Base-by-base conservation (phyloP, 2,797 vertebrate genomes). In the Sarcophilus harrisii region DNA sequence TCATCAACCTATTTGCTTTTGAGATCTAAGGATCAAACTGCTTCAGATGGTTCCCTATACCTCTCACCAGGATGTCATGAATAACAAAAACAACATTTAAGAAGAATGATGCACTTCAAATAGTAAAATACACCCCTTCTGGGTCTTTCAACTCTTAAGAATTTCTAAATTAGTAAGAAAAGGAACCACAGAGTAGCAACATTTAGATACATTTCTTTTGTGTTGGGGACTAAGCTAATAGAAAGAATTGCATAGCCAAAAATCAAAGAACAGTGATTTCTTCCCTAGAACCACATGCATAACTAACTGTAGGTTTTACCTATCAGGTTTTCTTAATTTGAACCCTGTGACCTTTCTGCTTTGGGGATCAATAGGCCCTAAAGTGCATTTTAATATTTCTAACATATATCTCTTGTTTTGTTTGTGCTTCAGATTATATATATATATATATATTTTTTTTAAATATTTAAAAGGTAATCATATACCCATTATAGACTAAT, bases 31-130 rank as follows among this genome's bases (percentile, higher is more conserved):
- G 95, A 89, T 92, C 96, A 98, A 95, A 58, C 57, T 95, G 90
- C 60, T 97, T 92, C 91, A 58, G 96, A 96, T 96, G 95, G 97
- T 96, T 97, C 96, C 97, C 60, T 90, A 96, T 96, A 97, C 97
- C 95, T 98, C 96, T 94, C 97, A 97, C 98, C 94, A 96, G 98
- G 97, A 98, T 91, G 93, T 93, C 32, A 91, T 96, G 91, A 97
- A 97, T 98, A 98, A 98, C 97, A 98, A 98, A 96, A 92, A 52
- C 92, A 97, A 96, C n/a, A 95, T 96, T 93, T 97, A 96, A 97
- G 93, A 90, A 91, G 96, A 97, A 94, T 90, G 95, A 95, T 96
- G 96, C 93, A 97, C 97, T 98, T 98, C 97, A 98, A 98, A 98
- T 94, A 97, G 93, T 94, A 93, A 96, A 94, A 91, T n/a, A n/a